Percentiles rank a stretch among this genome's conserved stretches.
Evolutionary conservation across 2,888 invertebrate genomes (phyloP).

Genomic region (Orthosia incerta): DNA sequence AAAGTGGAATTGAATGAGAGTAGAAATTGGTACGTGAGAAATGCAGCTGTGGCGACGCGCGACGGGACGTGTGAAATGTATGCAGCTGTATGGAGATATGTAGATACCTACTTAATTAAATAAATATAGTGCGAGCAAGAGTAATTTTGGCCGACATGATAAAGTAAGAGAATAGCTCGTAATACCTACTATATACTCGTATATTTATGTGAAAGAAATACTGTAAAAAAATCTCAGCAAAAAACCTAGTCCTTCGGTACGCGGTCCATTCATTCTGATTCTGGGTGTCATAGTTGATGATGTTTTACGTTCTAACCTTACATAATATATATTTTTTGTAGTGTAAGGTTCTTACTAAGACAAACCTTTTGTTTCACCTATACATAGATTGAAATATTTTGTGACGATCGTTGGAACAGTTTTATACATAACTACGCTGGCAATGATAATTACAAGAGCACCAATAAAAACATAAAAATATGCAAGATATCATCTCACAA

Average conservation of each 20-base stretch:
- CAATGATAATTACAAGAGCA: background rate
- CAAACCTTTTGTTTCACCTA: too few species aligned
- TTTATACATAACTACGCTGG: too few species aligned
- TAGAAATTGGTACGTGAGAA: slow-evolving; percentile 26
- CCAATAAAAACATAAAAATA: background rate
- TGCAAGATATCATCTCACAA: slow-evolving; percentile 12
- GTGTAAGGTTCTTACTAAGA: too few species aligned
- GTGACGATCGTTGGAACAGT: too few species aligned
- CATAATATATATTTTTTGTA: background rate
- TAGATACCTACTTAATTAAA: background rate
- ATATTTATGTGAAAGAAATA: too few species aligned
- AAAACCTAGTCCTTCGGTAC: background rate
- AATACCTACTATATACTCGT: background rate
- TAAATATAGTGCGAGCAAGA: background rate
- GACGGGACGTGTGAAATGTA: background rate
- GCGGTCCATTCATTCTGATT: slow-evolving; percentile 9
- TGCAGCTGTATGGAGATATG: background rate
- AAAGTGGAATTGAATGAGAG: slow-evolving; percentile 17
- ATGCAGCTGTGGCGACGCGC: background rate
- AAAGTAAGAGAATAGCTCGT: background rate
- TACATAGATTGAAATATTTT: too few species aligned
- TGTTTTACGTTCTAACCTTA: slow-evolving; percentile 15
- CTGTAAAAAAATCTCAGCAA: background rate
- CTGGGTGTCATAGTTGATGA: slow-evolving; percentile 4
- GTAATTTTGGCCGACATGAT: too few species aligned